Percentiles rank a stretch among this genome's conserved stretches.
Conservation (phyloP, 1,140 invertebrate species). For the Bursaphelenchus mucronatus region DNA sequence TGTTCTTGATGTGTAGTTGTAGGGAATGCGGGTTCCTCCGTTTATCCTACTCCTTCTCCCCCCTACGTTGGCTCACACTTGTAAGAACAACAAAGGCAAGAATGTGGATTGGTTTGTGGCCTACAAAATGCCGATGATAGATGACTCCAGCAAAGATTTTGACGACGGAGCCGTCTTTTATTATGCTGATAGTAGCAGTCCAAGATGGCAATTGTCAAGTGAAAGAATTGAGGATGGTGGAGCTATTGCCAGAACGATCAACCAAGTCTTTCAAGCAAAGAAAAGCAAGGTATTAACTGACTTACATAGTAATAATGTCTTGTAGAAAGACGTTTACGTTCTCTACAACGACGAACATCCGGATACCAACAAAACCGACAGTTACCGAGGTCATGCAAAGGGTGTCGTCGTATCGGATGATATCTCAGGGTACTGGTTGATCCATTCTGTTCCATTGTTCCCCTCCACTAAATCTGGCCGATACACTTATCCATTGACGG, state of each 20-base stretch:
- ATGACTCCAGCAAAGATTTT: slow-evolving; percentile 9
- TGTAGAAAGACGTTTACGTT: slow-evolving; percentile 34
- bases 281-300: slow-evolving; percentile 27
- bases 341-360: slow-evolving; percentile 47
- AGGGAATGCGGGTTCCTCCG: not conserved
- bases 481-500: slow-evolving; percentile 32
- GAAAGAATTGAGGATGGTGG: slow-evolving; percentile 13
- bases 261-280: slow-evolving; percentile 36
- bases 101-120: slow-evolving; percentile 40
- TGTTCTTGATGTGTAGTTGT: too few species aligned
- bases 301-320: slow-evolving; percentile 17
- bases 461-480: not conserved
- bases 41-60: not conserved
- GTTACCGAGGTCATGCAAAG: slow-evolving; percentile 36
- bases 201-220: slow-evolving; percentile 25
- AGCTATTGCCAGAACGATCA: slow-evolving; percentile 32
- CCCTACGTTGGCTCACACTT: slow-evolving; percentile 15
- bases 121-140: slow-evolving; percentile 37
- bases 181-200: slow-evolving; percentile 31
- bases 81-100: slow-evolving; percentile 27
- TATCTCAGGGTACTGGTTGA: slow-evolving; percentile 75
- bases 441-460: slow-evolving; percentile 83
- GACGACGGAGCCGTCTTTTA: slow-evolving; percentile 33
- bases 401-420: slow-evolving; percentile 72
- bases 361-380: slow-evolving; percentile 39